A percentile compares a stretch with the other conserved stretches of the same genome.
These are phyloP conservation scores for Agonopterix subpropinquella DNA, from an alignment of 2,888 invertebrate species.

Conservation along the genomic window DNA sequence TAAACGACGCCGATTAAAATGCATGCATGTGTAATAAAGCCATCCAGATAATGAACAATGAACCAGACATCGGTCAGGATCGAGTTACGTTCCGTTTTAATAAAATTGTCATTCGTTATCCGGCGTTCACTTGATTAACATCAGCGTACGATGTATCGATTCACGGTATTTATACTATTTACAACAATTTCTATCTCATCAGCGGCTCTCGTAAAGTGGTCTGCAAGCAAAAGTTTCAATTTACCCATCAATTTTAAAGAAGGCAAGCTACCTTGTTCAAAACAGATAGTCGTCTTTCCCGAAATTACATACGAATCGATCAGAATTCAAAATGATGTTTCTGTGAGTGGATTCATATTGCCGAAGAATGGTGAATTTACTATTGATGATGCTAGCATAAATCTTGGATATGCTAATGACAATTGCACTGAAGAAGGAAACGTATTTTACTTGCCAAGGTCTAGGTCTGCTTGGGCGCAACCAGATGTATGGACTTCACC, in stretches of 20 bases:
- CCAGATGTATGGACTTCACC: constrained; percentile 60
- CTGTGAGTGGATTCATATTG: constrained; percentile 44
- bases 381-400: constrained; percentile 40
- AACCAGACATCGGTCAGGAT: constrained; percentile 47
- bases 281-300: constrained; percentile 55
- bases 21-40: constrained; percentile 24
- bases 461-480: constrained; percentile 46
- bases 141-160: constrained; percentile 4
- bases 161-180: constrained; percentile 4
- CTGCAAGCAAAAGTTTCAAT: constrained; percentile 52
- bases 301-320: constrained; percentile 36
- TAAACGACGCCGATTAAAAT: background rate
- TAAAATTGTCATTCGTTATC: constrained; percentile 34
- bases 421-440: constrained; percentile 33
- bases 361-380: constrained; percentile 54
- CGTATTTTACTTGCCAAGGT: constrained; percentile 42
- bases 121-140: constrained; percentile 18
- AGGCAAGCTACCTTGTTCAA: constrained; percentile 54
- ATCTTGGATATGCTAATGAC: constrained; percentile 40
- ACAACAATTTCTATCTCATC: constrained; percentile 20
- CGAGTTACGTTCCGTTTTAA: constrained; percentile 39
- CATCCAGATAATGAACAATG: constrained; percentile 34
- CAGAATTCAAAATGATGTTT: constrained; percentile 32
- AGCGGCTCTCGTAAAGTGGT: constrained; percentile 47
- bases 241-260: constrained; percentile 48